phyloP scores from a whole-genome alignment of 1,140 invertebrate genomes.

The Chymomyza costata region DNA sequence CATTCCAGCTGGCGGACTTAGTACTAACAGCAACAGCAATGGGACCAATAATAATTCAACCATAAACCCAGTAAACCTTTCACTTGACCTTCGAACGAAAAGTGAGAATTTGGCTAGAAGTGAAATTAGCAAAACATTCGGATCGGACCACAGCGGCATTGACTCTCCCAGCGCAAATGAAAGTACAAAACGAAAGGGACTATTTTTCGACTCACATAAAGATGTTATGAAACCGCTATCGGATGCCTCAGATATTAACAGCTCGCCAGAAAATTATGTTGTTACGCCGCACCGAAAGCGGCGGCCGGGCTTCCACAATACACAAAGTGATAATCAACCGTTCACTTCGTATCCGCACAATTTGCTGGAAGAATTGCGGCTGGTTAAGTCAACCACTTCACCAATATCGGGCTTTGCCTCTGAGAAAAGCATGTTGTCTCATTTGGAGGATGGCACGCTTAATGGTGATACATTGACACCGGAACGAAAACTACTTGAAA shows the following conservation, averaged over 20 bases:
- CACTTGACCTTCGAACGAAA: conserved; percentile 76
- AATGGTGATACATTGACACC: conserved; percentile 51
- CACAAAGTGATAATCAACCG: conserved; percentile 88
- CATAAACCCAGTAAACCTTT: conserved; percentile 86
- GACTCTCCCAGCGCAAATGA: conserved; percentile 54
- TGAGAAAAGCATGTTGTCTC: conserved; percentile 58
- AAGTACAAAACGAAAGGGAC: conserved; percentile 81
- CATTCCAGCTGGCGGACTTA: conserved; percentile 47
- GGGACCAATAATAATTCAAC: conserved; percentile 58
- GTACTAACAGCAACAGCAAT: conserved; percentile 32
- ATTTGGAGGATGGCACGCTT: conserved; percentile 49
- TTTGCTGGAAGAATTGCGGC: conserved; percentile 80
- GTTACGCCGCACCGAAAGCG: conserved; percentile 89
- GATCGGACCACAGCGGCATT: conserved; percentile 48
- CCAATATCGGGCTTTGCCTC: conserved; percentile 64
- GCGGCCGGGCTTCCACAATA: conserved; percentile 88
- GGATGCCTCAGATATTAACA: conserved; percentile 81
- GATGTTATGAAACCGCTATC: conserved; percentile 79
- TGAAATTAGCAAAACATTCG: conserved; percentile 37
- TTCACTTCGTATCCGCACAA: conserved; percentile 87
- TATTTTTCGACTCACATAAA: conserved; percentile 80
- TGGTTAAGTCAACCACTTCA: conserved; percentile 67
- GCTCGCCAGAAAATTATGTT: conserved; percentile 84
- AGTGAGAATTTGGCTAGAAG: conserved; percentile 58
- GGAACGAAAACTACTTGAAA: conserved; percentile 53